Evolutionary conservation across 2,888 invertebrate species (phyloP).

Genomic region (Chloromyia formosa): DNA sequence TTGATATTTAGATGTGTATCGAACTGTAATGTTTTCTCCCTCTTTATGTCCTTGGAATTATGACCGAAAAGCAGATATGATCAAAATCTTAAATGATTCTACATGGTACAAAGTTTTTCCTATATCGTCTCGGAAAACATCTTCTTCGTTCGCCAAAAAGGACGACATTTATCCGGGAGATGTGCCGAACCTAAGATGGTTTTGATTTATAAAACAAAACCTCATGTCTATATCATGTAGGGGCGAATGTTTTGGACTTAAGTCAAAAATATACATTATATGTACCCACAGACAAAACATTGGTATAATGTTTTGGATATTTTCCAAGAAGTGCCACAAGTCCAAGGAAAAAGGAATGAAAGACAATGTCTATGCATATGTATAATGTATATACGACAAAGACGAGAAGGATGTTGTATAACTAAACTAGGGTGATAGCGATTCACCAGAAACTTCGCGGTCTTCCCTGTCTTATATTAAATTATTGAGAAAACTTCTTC

Average conservation of each 20-base stretch:
- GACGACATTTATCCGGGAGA: neutral
- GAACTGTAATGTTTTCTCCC: conserved; percentile 27
- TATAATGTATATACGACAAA: neutral
- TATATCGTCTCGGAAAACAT: conserved; percentile 23
- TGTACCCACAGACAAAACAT: neutral
- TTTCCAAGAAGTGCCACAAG: conserved; percentile 25
- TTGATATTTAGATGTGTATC: conserved; percentile 38
- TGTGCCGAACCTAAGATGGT: conserved; percentile 43
- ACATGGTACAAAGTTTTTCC: conserved; percentile 29
- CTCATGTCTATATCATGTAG: neutral
- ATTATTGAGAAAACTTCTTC: conserved; percentile 45
- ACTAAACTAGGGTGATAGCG: neutral
- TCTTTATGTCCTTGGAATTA: neutral
- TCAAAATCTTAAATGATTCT: conserved; percentile 20
- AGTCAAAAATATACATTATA: conserved; percentile 12
- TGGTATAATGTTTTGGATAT: conserved; percentile 30
- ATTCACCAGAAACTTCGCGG: conserved; percentile 43
- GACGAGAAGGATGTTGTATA: neutral
- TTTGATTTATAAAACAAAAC: conserved; percentile 44
- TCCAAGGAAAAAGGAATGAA: neutral
- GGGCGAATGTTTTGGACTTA: conserved; percentile 38
- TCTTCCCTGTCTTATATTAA: conserved; percentile 37
- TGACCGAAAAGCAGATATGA: neutral
- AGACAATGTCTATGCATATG: conserved; percentile 24
- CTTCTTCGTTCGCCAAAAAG: conserved; percentile 16